Percentiles rank a stretch among this genome's conserved stretches.
These are phyloP conservation scores for Percina caprodes DNA, from an alignment of 2,113 vertebrate species.

Conservation along the genomic window DNA sequence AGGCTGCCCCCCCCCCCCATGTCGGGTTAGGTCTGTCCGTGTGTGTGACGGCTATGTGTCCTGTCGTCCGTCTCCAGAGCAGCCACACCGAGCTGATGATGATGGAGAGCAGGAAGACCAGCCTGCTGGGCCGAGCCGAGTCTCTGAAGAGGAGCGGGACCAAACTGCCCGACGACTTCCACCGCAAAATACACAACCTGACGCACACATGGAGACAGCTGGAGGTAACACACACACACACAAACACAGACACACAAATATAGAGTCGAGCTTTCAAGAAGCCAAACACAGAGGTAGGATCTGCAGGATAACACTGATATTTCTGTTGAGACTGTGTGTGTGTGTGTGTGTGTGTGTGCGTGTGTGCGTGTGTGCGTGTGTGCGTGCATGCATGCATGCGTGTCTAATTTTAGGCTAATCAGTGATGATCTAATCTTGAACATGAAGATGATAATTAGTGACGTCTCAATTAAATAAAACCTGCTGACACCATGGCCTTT, in stretches of 20 bases:
- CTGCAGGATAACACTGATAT: conserved; percentile 23
- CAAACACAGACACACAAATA: conserved; percentile 53
- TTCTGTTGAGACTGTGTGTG: conserved; percentile 30
- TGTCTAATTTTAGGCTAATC: conserved; percentile 72
- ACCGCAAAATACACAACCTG: conserved; percentile 91
- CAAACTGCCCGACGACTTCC: conserved; percentile 88
- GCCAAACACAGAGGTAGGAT: conserved; percentile 24
- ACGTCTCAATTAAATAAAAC: conserved; percentile 57
- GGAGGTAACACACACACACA: conserved; percentile 84
- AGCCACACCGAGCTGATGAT: conserved; percentile 93
- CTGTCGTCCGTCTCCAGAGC: conserved; percentile 81
- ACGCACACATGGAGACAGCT: conserved; percentile 94
- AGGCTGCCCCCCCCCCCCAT: too few species aligned
- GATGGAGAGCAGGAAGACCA: conserved; percentile 89
- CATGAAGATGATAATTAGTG: conserved; percentile 69
- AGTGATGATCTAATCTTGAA: conserved; percentile 66
- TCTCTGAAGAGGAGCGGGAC: conserved; percentile 89
- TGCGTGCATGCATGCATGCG: conserved; percentile 36
- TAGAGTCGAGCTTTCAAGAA: conserved; percentile 3
- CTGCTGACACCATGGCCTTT: conserved; percentile 39
- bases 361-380: conserved; percentile 36
- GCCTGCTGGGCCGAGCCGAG: conserved; percentile 91
- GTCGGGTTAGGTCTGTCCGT: neutral
- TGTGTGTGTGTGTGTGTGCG: conserved; percentile 42
- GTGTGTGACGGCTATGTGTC: conserved; percentile 11